Evolutionary conservation across 2,113 vertebrate genomes (phyloP).

Genomic region (Strix uralensis): DNA sequence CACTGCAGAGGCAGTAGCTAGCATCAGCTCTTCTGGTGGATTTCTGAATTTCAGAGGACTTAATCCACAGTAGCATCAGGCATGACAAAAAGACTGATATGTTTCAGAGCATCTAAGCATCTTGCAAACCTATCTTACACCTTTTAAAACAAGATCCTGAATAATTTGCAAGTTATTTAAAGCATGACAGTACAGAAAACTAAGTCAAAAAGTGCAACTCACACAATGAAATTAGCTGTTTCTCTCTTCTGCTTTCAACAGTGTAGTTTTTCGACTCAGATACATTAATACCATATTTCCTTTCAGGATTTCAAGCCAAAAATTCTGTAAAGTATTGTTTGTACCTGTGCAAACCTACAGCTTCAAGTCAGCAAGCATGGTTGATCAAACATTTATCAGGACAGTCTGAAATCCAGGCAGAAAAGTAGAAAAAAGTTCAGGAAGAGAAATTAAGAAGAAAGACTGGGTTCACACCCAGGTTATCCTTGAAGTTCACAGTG

Average conservation of each 20-base stretch:
- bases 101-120: background rate
- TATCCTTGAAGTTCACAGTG: background rate
- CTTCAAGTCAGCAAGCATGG: background rate
- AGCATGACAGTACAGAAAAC: background rate
- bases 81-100: background rate
- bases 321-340: rapidly evolving
- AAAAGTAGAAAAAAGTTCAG: background rate
- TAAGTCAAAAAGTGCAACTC: background rate
- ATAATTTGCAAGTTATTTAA: background rate
- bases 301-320: background rate
- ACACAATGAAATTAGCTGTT: rapidly evolving
- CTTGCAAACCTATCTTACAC: background rate
- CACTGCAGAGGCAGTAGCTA: background rate
- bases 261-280: background rate
- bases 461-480: background rate
- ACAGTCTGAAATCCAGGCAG: background rate
- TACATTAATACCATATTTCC: background rate
- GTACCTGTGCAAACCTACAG: background rate
- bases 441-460: background rate
- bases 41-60: background rate
- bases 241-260: background rate
- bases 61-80: rapidly evolving
- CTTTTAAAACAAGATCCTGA: background rate
- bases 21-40: background rate
- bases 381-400: background rate